Evolutionary conservation across 2,113 vertebrate species (phyloP).

Genomic region (Neopipo cinnamomea): DNA sequence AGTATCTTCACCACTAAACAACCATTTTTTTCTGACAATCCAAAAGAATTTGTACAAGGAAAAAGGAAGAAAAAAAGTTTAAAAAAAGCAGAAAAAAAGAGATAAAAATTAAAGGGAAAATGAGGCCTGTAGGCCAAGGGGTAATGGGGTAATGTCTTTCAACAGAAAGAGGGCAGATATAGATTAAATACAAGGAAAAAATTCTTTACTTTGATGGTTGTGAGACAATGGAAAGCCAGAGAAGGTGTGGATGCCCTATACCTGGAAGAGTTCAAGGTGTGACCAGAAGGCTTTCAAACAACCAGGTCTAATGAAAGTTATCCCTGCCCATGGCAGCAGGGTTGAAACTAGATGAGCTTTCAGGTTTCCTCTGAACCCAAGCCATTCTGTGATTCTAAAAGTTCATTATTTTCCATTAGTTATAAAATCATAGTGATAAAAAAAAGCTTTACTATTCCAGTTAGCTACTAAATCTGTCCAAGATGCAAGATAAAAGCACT

Average conservation of each 20-base stretch:
- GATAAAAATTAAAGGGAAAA: not conserved
- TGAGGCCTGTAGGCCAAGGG: not conserved
- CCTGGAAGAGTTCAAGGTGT: not conserved
- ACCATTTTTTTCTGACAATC: not conserved
- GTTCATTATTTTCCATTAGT: not conserved
- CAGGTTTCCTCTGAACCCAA: not conserved
- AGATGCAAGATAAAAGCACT: not conserved
- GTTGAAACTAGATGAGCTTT: not conserved
- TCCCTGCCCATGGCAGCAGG: accelerated
- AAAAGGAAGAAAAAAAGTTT: not conserved
- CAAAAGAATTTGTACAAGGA: not conserved
- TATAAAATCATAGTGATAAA: not conserved
- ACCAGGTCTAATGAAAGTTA: not conserved
- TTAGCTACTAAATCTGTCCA: not conserved
- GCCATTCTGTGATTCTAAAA: not conserved
- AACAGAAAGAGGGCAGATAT: not conserved
- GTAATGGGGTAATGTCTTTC: not conserved
- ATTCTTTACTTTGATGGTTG: not conserved
- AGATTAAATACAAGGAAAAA: not conserved
- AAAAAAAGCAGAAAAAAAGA: not conserved
- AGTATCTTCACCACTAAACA: not conserved
- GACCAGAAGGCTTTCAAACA: not conserved
- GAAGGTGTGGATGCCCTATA: no score
- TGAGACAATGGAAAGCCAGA: not conserved
- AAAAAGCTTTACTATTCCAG: not conserved